Evolutionary conservation across 2,113 vertebrate species (phyloP), one percentile per base, ranked within the genome.

Genomic region (Brachionichthys hirsutus): DNA sequence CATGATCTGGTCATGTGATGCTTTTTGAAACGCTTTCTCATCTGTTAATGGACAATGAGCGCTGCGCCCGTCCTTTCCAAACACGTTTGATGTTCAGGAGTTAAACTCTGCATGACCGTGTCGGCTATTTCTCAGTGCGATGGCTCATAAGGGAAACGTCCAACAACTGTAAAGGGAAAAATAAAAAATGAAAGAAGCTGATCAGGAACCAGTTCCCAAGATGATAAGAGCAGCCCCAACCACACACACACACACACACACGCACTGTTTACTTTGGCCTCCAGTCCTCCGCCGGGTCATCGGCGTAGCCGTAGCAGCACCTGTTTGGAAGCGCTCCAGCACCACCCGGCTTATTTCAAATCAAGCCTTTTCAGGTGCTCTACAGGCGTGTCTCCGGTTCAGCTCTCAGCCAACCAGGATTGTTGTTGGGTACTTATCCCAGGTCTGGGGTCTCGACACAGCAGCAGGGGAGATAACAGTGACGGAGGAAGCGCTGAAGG

Each of bases 311-410:
- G 44, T 67, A 55, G 63, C 54, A 79, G 70, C 86, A 89, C 84
- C 85, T 88, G 84, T 83, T 87, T 88, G 81, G 84, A 86, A 47
- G 42, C 12, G 1, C 60, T 88, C 85, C 82, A 82, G 65, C 63
- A 75, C 57, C 42, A 1, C 70, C 70, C 54, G 49, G 24, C 74
- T 76, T 14, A 1, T 60, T 76, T 77, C 24, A 48, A 48, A 67
- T 73, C 66, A 41, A 49, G 54, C 54, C 77, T 47, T 77, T 75
- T 80, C 62, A 75, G 80, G 66, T 62, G 30, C 73, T 85, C 86
- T 74, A 67, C 77, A 70, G 30, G 57, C 74, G 58, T 68, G 38
- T 73, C 62, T 71, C 75, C 62, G 56, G 56, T 52, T 57, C 58
- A 62, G 41, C 16, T 3, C 48, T 54, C 56, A 74, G 17, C 51